Base-by-base conservation (phyloP, 2,888 invertebrate species). In the Gastracanthus pulcherrimus region DNA sequence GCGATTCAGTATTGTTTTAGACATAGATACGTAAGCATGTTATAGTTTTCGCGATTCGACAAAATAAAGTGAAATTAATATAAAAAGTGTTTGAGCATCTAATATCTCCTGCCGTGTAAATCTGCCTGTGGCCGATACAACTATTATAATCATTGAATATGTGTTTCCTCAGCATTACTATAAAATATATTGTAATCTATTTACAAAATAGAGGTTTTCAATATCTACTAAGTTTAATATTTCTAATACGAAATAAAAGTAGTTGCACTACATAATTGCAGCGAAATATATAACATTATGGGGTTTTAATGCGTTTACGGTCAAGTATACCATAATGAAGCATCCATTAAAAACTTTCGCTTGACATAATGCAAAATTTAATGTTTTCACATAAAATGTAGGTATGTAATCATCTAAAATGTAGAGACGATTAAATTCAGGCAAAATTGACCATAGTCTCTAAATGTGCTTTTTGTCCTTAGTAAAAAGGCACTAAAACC, bases 341-440 rank as follows among this genome's bases (percentile, higher is more conserved):
- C 71, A 60, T 41, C 38, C 38, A 38, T 38, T 38, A 9, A 60
- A 72, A 72, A 72, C 58, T 72, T 72, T 72, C 71, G 38, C 58
- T 41, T 29, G 16, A 29, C 70, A 38, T 38, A 71, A 71, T 19
- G 23, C 6, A 23, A 72, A 70, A 9, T 41, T 72, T 58, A 72
- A 72, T 38, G 71, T 26, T 29, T 26, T 6, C 58, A 9, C 58
- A 29, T 58, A 72, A 26, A 72, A 60, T 5, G 7, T 16, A 26
- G 26, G 7, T n/a, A 13, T 29, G 29, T 26, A 41, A 67, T 67
- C 41, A 67, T 45, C 41, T 26, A 16, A 45, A 67, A n/a, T 16
- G 41, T 19, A 41, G 26, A 4, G 13, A 36, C n/a, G 62, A 26
- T 16, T 36, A 62, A 36, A 31, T 9, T 2, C 36, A 2, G 6